These are phyloP conservation scores for Nomada lathburiana DNA, from an alignment of 2,888 invertebrate species.

Conservation along the genomic window DNA sequence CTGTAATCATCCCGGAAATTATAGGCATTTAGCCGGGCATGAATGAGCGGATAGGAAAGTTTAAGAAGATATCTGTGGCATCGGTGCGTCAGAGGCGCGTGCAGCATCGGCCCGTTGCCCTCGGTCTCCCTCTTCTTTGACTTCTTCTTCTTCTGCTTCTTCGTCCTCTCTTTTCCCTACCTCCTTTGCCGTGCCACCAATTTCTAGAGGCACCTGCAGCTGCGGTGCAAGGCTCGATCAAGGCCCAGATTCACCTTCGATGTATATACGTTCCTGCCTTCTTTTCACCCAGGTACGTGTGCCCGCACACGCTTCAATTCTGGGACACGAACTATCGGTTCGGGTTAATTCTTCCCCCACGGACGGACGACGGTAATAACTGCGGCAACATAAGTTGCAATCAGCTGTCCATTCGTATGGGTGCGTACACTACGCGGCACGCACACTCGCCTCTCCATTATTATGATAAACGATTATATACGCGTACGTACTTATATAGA, in stretches of 20 bases:
- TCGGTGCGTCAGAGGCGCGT: constrained; percentile 79
- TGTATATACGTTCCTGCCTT: constrained; percentile 56
- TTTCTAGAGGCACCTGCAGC: constrained; percentile 74
- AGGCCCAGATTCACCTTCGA: constrained; percentile 77
- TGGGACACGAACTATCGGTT: constrained; percentile 62
- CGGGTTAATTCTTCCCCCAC: constrained; percentile 60
- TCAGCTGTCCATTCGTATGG: constrained; percentile 52
- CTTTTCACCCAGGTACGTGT: constrained; percentile 12
- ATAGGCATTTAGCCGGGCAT: constrained; percentile 82
- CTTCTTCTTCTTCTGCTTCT: constrained; percentile 17
- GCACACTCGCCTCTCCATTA: constrained; percentile 35
- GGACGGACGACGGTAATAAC: constrained; percentile 64
- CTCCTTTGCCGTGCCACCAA: constrained; percentile 43
- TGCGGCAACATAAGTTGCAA: constrained; percentile 56
- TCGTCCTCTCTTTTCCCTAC: constrained; percentile 18
- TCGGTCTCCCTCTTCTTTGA: constrained; percentile 10
- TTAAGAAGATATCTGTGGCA: constrained; percentile 81
- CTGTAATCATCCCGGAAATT: constrained; percentile 83
- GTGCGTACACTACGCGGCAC: constrained; percentile 35
- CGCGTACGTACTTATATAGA: constrained; percentile 20
- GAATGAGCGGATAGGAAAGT: constrained; percentile 82
- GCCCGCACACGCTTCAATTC: constrained; percentile 37
- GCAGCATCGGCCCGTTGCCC: constrained; percentile 69
- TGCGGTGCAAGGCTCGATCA: constrained; percentile 66
- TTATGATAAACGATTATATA: constrained; percentile 59